Percentiles rank a stretch among this genome's conserved stretches.
phyloP scores from a whole-genome alignment of 2,797 vertebrate genomes.

The Iguana delicatissima region DNA sequence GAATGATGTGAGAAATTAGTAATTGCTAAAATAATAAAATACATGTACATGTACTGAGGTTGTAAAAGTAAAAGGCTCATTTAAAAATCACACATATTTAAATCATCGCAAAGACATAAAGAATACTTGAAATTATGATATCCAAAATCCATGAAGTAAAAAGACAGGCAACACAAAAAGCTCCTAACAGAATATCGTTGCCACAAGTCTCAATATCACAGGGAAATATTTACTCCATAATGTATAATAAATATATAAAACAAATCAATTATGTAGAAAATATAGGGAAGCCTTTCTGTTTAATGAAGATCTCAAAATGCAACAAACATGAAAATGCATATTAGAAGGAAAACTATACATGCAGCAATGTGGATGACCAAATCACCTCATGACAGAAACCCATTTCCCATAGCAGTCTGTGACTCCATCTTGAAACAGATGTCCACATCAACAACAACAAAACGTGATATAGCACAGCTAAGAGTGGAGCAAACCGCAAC shows the following conservation, averaged over 20 bases:
- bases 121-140: too few relatives aligned
- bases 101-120: too few relatives aligned
- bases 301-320: neutral
- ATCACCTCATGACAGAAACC: neutral
- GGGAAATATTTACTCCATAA: neutral
- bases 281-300: neutral
- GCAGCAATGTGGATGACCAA: neutral
- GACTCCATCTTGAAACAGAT: neutral
- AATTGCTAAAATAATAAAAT: too few relatives aligned
- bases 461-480: neutral
- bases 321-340: neutral
- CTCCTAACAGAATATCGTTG: too few relatives aligned
- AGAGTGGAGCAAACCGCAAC: neutral
- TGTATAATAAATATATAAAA: neutral
- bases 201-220: neutral
- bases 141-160: too few relatives aligned
- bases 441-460: neutral
- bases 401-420: too few relatives aligned
- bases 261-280: neutral
- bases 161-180: too few relatives aligned
- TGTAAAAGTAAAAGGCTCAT: neutral
- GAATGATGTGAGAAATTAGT: too few relatives aligned
- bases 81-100: neutral
- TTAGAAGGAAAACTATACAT: neutral
- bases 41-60: too few relatives aligned